Evolutionary conservation across 2,888 invertebrate species (phyloP).

Genomic region (Dolomedes plantarius): DNA sequence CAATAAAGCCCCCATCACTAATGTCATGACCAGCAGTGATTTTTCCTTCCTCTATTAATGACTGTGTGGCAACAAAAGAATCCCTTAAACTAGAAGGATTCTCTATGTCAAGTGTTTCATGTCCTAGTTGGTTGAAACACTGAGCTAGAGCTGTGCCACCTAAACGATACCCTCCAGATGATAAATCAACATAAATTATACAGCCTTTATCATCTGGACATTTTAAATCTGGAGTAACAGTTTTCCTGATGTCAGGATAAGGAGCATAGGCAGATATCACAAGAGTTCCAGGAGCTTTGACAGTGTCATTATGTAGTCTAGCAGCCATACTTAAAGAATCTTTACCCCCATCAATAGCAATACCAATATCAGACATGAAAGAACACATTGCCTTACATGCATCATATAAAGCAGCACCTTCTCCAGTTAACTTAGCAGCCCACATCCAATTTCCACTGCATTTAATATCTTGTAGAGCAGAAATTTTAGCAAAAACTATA

Average conservation of each 20-base stretch:
- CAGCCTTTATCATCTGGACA: conserved; percentile 79
- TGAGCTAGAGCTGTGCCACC: conserved; percentile 96
- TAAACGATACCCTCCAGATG: conserved; percentile 84
- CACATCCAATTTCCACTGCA: conserved; percentile 99
- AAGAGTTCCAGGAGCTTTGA: conserved; percentile 84
- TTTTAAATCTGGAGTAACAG: conserved; percentile 93
- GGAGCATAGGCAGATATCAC: conserved; percentile 98
- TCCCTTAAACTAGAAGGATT: conserved; percentile 82
- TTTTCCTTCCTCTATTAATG: conserved; percentile 84
- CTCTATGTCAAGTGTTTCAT: conserved; percentile 87
- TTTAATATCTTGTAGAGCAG: conserved; percentile 87
- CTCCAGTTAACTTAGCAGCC: conserved; percentile 95
- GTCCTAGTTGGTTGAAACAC: conserved; percentile 89
- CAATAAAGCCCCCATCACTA: conserved; percentile 96
- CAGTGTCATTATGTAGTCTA: conserved; percentile 83
- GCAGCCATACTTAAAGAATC: conserved; percentile 99
- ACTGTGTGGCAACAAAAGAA: conserved; percentile 90
- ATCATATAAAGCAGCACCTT: conserved; percentile 90
- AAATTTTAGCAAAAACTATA: conserved; percentile 85
- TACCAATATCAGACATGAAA: conserved; percentile 87
- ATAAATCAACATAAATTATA: conserved; percentile 87
- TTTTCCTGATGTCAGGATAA: conserved; percentile 89
- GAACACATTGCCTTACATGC: conserved; percentile 92
- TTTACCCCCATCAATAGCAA: conserved; percentile 97
- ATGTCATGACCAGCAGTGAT: conserved; percentile 93